These are phyloP conservation scores for Tauraco hartlaubi DNA, from an alignment of 2,797 vertebrate genomes.

Conservation along the genomic window DNA sequence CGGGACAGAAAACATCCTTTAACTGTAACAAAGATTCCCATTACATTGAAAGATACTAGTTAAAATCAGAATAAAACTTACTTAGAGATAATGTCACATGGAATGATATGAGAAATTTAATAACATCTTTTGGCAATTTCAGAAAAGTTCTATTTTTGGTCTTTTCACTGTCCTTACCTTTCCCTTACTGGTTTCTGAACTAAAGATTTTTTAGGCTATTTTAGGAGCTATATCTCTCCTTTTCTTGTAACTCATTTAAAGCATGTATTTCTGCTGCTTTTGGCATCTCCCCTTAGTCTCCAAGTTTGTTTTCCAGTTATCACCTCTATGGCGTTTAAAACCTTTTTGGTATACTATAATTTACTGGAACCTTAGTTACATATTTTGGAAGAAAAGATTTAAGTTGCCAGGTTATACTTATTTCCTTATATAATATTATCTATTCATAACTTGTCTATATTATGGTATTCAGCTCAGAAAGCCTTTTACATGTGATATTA, in stretches of 20 bases:
- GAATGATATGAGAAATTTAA: neutral
- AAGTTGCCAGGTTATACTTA: neutral
- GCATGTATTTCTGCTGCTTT: neutral
- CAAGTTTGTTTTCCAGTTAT: neutral
- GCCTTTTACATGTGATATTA: neutral
- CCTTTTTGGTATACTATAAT: neutral
- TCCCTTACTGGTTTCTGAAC: neutral
- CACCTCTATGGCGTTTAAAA: neutral
- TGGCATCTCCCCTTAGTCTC: neutral
- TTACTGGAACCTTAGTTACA: neutral
- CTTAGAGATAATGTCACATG: neutral
- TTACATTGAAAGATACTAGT: neutral
- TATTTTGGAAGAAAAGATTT: neutral
- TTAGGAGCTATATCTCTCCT: neutral
- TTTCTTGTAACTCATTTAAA: neutral
- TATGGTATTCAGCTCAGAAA: neutral
- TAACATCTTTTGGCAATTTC: neutral
- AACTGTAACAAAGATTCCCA: neutral
- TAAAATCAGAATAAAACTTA: neutral
- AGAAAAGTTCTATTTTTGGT: neutral
- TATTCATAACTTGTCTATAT: neutral
- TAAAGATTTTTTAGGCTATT: neutral
- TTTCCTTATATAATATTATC: neutral
- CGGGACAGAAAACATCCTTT: neutral
- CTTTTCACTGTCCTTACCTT: neutral